Base-by-base conservation (phyloP, 2,797 vertebrate genomes). In the Otolemur crassicaudatus region DNA sequence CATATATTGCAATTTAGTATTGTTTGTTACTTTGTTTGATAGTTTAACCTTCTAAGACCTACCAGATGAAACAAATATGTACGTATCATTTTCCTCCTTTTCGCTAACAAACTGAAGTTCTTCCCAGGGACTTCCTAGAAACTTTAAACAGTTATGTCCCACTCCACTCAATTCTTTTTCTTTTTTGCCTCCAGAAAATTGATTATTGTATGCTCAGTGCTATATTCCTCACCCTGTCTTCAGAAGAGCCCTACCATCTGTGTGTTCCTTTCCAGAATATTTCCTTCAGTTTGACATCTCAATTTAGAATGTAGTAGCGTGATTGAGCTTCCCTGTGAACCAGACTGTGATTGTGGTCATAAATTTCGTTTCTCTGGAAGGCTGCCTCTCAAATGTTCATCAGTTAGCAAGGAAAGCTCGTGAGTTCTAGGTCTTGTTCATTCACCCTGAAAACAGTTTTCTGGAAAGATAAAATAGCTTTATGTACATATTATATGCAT, bases 241-340 rank as follows among this genome's bases (percentile, higher is more conserved):
- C 73, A 90, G 29, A 93, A 81, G 75, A 94, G 9, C 84, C 16
- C 9, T 85, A 88, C 83, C 91, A 92, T 77, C 76, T n/a, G 13
- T 88, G 61, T 83, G 77, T 29, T 91, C n/a, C 81, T 97, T 97
- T 97, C 92, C 79, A 96, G 73, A 94, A 88, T 92, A 49, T 87
- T 96, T 93, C 63, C 46, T 92, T 53, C 67, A 95, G 65, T 27
- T 61, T 97, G 84, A 86, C 83, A 91, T 84, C 69, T 97, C 89
- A 95, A 1, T 94, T 91, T 97, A 95, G 91, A 90, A 91, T 53
- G 94, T 93, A 87, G 91, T n/a, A 97, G 60, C 4, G 5, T 87
- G 91, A 97, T 25, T 94, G 87, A 96, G 56, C 63, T 91, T 67
- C 90, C 81, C 87, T 94, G 58, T 96, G 94, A 96, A 89, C 49